Evolutionary conservation across 1,140 invertebrate genomes (phyloP).

Genomic region (Aleiodes sp.): DNA sequence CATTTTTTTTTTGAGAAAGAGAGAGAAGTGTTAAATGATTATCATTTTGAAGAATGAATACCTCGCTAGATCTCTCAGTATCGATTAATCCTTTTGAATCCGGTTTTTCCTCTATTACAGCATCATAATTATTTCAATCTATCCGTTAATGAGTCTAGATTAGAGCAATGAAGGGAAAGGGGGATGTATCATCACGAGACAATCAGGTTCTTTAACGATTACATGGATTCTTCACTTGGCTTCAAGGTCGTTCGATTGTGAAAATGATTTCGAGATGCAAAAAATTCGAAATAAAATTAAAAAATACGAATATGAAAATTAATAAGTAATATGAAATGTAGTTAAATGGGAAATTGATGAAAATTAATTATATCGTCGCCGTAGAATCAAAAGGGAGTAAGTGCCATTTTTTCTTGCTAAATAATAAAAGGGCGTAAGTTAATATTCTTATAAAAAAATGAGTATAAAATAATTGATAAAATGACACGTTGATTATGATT

Average conservation of each 20-base stretch:
- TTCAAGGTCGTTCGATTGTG: background rate
- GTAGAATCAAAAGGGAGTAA: too few species aligned
- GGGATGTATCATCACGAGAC: too few species aligned
- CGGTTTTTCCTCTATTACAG: constrained; percentile 8
- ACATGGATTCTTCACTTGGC: background rate
- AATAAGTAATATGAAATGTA: too few species aligned
- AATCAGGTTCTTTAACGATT: background rate
- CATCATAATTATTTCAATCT: constrained; percentile 13
- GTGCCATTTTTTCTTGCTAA: too few species aligned
- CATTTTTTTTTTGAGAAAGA: background rate
- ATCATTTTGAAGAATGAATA: background rate
- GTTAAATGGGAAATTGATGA: too few species aligned
- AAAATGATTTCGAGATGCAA: background rate
- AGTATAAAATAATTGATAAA: background rate
- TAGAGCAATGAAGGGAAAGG: background rate
- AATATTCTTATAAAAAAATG: too few species aligned
- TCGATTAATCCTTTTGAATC: background rate
- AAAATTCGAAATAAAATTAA: too few species aligned
- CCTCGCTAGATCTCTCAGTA: background rate
- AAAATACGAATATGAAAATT: too few species aligned
- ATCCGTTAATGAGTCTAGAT: background rate
- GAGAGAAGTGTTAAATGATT: background rate
- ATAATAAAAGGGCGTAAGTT: too few species aligned
- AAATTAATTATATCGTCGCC: too few species aligned
- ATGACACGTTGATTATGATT: background rate